phyloP scores from a whole-genome alignment of 1,140 invertebrate genomes.

The Popillia japonica region DNA sequence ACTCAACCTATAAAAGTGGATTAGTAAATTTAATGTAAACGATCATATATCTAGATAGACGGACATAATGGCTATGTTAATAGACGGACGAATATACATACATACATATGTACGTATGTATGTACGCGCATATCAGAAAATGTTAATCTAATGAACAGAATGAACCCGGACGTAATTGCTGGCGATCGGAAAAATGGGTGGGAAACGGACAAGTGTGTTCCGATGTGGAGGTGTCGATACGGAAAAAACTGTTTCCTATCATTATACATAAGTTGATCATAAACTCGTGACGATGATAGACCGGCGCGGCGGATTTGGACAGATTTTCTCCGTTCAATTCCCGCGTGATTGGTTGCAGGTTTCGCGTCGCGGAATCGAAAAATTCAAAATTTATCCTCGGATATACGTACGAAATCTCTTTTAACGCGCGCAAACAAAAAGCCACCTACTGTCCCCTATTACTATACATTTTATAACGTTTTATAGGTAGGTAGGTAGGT shows the following conservation, averaged over 20 bases:
- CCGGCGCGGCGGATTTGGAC: neutral
- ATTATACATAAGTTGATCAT: neutral
- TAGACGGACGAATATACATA: neutral
- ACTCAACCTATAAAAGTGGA: neutral
- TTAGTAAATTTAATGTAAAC: constrained; percentile 7
- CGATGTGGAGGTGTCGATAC: neutral
- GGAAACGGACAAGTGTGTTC: neutral
- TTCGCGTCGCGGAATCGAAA: no score
- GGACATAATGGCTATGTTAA: neutral
- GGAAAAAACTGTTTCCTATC: constrained; percentile 1
- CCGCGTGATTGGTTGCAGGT: neutral
- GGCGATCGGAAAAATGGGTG: constrained; percentile 8
- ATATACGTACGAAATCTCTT: no score
- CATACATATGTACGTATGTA: neutral
- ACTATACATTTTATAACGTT: neutral
- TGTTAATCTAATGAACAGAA: neutral
- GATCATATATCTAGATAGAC: neutral
- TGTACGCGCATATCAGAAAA: neutral
- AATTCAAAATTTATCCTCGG: no score
- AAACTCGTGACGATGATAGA: neutral
- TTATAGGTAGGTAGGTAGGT: no score
- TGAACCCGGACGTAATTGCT: neutral
- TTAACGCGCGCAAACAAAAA: no score
- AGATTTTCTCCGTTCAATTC: constrained; percentile 1
- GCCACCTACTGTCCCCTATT: neutral